phyloP scores from a whole-genome alignment of 64 coral and sea anemone species.

The Hydrozoanthus tunicans region DNA sequence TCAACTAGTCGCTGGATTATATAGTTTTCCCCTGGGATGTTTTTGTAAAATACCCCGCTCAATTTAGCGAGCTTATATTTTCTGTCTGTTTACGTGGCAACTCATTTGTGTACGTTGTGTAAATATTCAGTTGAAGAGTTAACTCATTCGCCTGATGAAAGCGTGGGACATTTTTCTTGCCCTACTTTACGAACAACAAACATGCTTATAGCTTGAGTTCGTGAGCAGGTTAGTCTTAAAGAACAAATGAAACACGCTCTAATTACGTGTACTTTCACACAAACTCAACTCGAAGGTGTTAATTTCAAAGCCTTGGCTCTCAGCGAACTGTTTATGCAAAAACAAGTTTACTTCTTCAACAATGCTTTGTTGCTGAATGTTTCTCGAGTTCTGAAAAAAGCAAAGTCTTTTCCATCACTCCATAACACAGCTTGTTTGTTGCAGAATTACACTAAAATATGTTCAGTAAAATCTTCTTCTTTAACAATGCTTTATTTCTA shows the following conservation, averaged over 20 bases:
- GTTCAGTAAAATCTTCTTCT: no score
- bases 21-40: constrained; percentile 24
- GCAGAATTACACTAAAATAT: no score
- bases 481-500: no score
- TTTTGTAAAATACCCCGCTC: not conserved
- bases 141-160: not conserved
- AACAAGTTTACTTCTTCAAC: not conserved
- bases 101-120: not conserved
- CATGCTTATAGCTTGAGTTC: not conserved
- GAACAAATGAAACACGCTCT: not conserved
- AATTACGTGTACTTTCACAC: not conserved
- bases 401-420: no score
- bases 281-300: not conserved
- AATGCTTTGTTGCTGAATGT: not conserved
- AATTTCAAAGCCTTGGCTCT: not conserved
- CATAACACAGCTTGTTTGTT: no score
- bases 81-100: constrained; percentile 15
- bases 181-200: not conserved
- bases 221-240: not conserved
- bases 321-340: no score
- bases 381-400: not conserved
- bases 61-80: not conserved
- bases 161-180: not conserved
- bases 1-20: constrained; percentile 12
- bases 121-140: no score